A percentile compares a stretch with the other conserved stretches of the same genome.
These are phyloP conservation scores for Eurois occulta DNA, from an alignment of 2,888 invertebrate species.

Conservation along the genomic window DNA sequence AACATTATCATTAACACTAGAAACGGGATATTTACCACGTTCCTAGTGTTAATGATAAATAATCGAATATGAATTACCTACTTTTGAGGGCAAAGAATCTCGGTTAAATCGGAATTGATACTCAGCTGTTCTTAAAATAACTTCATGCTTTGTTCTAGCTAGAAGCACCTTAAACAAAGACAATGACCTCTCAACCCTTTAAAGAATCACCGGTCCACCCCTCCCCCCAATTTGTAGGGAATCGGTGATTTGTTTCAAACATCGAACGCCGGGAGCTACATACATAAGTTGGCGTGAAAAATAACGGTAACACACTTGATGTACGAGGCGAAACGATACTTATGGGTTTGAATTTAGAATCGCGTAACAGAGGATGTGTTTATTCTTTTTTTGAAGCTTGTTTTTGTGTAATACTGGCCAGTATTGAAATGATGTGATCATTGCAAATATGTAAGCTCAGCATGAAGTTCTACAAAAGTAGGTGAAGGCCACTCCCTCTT, in stretches of 20 bases:
- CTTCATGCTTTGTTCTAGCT: neutral
- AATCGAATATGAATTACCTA: too few relatives aligned
- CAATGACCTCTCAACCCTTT: constrained; percentile 52
- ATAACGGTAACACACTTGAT: constrained; percentile 66
- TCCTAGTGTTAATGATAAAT: too few relatives aligned
- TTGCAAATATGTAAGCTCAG: neutral
- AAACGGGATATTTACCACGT: too few relatives aligned
- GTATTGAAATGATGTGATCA: neutral
- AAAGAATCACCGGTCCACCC: constrained; percentile 55
- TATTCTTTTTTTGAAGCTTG: constrained; percentile 17
- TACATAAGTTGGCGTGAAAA: constrained; percentile 66
- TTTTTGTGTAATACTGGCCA: neutral
- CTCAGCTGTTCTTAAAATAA: neutral
- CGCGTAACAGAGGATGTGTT: constrained; percentile 22
- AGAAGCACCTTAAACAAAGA: constrained; percentile 12
- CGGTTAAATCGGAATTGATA: neutral
- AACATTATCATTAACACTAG: too few relatives aligned
- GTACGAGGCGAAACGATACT: constrained; percentile 45
- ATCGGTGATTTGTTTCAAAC: constrained; percentile 62
- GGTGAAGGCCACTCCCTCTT: neutral
- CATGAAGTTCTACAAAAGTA: too few relatives aligned
- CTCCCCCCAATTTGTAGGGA: constrained; percentile 54
- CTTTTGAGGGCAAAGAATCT: neutral
- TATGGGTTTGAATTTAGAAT: constrained; percentile 50
- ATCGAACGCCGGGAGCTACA: constrained; percentile 27